Conservation (phyloP, 2,797 vertebrate species). For the Bothrops alternatus region DNA sequence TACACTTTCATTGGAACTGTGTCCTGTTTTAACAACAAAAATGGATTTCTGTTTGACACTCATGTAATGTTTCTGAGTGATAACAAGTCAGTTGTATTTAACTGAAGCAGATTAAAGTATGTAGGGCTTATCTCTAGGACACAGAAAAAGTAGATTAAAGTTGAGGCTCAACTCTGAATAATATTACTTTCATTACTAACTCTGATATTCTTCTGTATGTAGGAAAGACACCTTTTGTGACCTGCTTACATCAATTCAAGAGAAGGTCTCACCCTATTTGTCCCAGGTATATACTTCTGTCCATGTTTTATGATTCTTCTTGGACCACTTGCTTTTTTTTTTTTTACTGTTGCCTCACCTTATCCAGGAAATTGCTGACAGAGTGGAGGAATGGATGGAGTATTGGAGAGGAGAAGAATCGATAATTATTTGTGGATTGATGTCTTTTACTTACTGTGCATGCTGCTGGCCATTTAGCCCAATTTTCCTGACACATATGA, state of each 20-base stretch:
- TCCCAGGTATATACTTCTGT: neutral
- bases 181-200: neutral
- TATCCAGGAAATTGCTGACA: neutral
- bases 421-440: neutral
- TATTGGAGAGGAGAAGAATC: neutral
- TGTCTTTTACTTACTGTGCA: neutral
- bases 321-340: neutral
- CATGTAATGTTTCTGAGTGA: constrained; percentile 1
- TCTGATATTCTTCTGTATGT: neutral
- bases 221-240: neutral
- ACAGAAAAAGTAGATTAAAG: constrained; percentile 16
- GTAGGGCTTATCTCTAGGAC: constrained; percentile 30
- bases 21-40: neutral
- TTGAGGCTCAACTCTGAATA: neutral
- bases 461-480: neutral
- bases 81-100: neutral
- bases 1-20: neutral
- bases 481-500: neutral
- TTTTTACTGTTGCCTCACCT: neutral
- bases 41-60: neutral
- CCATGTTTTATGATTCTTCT: neutral
- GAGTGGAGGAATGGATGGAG: neutral
- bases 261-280: neutral
- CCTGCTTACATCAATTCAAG: neutral
- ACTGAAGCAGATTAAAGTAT: constrained; percentile 7